Percentiles rank a stretch among this genome's conserved stretches.
phyloP scores from a whole-genome alignment of 2,113 vertebrate genomes.

The Todiramphus chloris region DNA sequence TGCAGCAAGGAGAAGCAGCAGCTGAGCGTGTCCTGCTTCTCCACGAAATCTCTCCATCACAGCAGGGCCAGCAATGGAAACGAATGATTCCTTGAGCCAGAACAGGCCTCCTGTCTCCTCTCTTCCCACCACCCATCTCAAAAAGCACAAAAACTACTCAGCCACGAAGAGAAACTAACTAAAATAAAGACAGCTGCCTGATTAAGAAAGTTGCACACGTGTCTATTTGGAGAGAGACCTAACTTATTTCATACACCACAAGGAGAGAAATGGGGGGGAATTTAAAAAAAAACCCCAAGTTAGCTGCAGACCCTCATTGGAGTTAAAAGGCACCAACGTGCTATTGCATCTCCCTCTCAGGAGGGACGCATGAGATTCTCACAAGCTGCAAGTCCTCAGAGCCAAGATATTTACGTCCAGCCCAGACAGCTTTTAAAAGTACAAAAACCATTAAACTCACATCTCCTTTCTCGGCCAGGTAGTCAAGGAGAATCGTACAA shows the following conservation, averaged over 20 bases:
- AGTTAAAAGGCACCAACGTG: background rate
- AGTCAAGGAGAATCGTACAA: slow-evolving; percentile 44
- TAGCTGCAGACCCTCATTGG: background rate
- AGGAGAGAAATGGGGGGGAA: background rate
- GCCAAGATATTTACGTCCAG: background rate
- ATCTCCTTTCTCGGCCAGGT: slow-evolving; percentile 12
- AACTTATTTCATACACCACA: background rate
- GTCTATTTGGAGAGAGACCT: background rate
- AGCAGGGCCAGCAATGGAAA: background rate
- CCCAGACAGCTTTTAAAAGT: slow-evolving; percentile 4
- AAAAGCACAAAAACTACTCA: background rate
- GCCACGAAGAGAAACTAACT: background rate
- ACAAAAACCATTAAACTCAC: slow-evolving; percentile 30
- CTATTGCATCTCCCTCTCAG: background rate
- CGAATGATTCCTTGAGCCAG: accelerated
- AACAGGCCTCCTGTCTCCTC: background rate
- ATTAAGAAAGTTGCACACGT: background rate
- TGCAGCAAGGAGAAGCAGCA: background rate
- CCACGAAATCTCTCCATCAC: background rate
- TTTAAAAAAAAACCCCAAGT: background rate
- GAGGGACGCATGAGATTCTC: background rate
- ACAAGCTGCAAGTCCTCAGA: background rate
- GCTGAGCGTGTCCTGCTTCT: accelerated
- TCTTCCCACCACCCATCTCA: background rate
- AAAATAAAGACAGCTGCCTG: background rate